Conservation (phyloP, 2,797 vertebrate genomes). For the Mus spretus region DNA sequence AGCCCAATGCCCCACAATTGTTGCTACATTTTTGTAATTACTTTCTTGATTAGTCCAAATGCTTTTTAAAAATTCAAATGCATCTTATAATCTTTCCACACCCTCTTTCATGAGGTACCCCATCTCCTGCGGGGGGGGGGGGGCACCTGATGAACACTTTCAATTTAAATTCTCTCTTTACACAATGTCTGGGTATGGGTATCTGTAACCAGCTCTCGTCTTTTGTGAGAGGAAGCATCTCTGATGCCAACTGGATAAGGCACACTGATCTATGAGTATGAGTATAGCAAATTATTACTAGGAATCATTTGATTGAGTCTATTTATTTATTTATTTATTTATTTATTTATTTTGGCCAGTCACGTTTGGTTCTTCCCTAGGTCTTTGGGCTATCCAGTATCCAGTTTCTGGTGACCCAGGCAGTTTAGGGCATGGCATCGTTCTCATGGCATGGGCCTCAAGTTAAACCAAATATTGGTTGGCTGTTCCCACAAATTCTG, state of each 20-base stretch:
- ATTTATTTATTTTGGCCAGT: neutral
- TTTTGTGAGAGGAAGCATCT: neutral
- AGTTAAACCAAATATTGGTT: neutral
- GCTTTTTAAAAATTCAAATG: neutral
- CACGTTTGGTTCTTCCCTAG: neutral
- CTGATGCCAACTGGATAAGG: neutral
- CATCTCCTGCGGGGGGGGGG: too few species aligned
- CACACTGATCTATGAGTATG: neutral
- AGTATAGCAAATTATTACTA: neutral
- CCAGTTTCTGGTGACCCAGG: neutral
- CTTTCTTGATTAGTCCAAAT: slow-evolving; percentile 26
- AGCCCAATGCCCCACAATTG: neutral
- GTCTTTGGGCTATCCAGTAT: neutral
- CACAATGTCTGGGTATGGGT: neutral
- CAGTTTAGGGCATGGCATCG: neutral
- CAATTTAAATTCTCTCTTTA: neutral
- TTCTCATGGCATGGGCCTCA: neutral
- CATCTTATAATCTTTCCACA: neutral
- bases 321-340: neutral
- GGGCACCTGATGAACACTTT: neutral
- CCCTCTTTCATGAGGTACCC: neutral
- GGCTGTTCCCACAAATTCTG: too few species aligned
- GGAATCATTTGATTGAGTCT: neutral
- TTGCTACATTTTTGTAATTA: slow-evolving; percentile 17
- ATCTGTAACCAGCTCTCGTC: neutral